Conservation (phyloP, 2,888 invertebrate species). For the Cyclophora punctaria region DNA sequence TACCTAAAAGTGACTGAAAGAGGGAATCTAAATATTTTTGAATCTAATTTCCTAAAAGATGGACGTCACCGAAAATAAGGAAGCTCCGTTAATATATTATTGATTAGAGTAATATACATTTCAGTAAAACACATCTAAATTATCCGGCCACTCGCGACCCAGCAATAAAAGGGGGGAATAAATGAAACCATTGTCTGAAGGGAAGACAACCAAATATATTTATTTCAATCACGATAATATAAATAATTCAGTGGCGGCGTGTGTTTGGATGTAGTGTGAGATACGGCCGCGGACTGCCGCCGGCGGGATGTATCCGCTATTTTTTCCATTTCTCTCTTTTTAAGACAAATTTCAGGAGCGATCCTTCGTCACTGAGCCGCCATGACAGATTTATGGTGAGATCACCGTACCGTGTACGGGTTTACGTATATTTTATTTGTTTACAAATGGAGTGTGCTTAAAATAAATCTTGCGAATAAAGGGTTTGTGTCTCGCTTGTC, state of each 20-base stretch:
- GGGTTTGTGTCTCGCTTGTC: slow-evolving; percentile 11
- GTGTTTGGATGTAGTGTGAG: slow-evolving; percentile 42
- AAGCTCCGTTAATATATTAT: no score
- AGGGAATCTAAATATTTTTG: no score
- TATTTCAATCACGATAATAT: slow-evolving; percentile 53
- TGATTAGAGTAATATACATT: no score
- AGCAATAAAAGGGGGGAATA: background rate
- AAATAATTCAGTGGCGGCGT: slow-evolving; percentile 61
- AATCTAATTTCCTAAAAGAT: no score
- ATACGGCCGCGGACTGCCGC: slow-evolving; percentile 39
- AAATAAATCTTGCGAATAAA: slow-evolving; percentile 16
- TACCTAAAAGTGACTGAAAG: no score
- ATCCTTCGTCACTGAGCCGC: slow-evolving; percentile 25
- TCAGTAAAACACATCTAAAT: no score
- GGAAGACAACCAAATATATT: slow-evolving; percentile 33
- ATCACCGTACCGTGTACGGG: slow-evolving; percentile 21
- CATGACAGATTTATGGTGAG: slow-evolving; percentile 41
- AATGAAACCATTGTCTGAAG: slow-evolving; percentile 2
- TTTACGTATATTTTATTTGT: slow-evolving; percentile 28
- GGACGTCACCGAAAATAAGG: no score
- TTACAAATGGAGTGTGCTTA: slow-evolving; percentile 19
- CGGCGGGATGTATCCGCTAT: slow-evolving; percentile 18
- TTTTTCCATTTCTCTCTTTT: slow-evolving; percentile 23
- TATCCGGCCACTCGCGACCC: no score
- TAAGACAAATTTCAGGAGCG: slow-evolving; percentile 20